These are phyloP conservation scores for Neodiprion virginianus DNA, from an alignment of 1,140 invertebrate species.

Conservation along the genomic window DNA sequence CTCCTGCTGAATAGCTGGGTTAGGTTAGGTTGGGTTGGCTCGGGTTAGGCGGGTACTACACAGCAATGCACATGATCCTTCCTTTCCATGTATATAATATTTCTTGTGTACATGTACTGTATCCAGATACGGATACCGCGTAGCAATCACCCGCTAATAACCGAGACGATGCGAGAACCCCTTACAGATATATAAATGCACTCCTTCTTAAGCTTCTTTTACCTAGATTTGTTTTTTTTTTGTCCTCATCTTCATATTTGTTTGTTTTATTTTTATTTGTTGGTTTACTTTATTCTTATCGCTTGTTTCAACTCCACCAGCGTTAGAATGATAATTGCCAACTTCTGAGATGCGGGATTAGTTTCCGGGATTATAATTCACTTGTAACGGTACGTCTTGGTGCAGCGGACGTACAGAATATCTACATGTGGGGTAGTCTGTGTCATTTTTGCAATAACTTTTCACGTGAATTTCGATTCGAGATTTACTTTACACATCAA, in stretches of 20 bases:
- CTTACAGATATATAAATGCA: neutral
- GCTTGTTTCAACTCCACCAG: too few species aligned
- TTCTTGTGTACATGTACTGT: too few species aligned
- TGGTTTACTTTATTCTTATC: too few species aligned
- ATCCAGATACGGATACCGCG: neutral
- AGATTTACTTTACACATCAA: too few species aligned
- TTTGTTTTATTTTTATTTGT: too few species aligned
- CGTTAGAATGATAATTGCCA: neutral
- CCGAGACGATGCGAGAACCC: neutral
- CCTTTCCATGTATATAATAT: neutral
- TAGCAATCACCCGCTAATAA: conserved; percentile 7
- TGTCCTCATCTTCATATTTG: neutral
- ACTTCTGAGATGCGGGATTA: neutral
- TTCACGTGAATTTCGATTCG: too few species aligned
- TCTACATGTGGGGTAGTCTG: neutral
- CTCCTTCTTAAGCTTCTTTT: too few species aligned
- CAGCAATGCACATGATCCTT: neutral
- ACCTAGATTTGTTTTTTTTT: neutral
- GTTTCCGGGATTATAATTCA: neutral
- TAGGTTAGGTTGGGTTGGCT: too few species aligned
- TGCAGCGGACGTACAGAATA: neutral
- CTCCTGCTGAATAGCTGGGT: neutral
- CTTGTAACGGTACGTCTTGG: neutral
- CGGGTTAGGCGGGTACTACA: neutral
- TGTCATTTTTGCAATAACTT: too few species aligned